Percentiles rank a stretch among this genome's conserved stretches.
Evolutionary conservation across 2,888 invertebrate species (phyloP).

Genomic region (Trissolcus japonicus): DNA sequence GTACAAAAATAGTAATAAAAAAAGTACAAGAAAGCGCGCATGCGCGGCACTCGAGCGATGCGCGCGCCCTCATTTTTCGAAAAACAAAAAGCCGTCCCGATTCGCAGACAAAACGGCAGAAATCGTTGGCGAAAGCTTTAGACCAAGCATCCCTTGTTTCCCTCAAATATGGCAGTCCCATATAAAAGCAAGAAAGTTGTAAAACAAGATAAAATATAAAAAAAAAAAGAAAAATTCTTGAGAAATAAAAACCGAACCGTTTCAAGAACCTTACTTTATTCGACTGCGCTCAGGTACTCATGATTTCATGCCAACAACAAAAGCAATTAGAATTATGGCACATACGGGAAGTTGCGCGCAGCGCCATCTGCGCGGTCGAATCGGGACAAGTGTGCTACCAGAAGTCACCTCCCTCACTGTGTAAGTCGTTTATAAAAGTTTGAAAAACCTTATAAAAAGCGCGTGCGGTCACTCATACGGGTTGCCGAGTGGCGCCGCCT

Average conservation of each 20-base stretch:
- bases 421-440: slow-evolving; percentile 8
- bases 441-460: slow-evolving; percentile 35
- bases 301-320: slow-evolving; percentile 39
- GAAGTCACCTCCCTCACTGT: slow-evolving; percentile 5
- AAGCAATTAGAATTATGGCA: slow-evolving; percentile 44
- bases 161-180: slow-evolving; percentile 12
- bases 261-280: background rate
- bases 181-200: slow-evolving; percentile 10
- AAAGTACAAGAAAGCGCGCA: slow-evolving; percentile 4
- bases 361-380: slow-evolving; percentile 36
- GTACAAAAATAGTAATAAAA: slow-evolving; percentile 1
- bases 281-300: slow-evolving; percentile 39
- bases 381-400: slow-evolving; percentile 23
- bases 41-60: slow-evolving; percentile 5
- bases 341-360: slow-evolving; percentile 46
- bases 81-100: slow-evolving; percentile 24
- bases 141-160: slow-evolving; percentile 12
- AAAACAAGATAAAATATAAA: background rate
- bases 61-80: background rate
- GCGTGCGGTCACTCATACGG: background rate
- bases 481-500: background rate
- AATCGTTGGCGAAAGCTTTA: slow-evolving; percentile 23
- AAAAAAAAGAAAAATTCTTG: background rate
- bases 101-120: slow-evolving; percentile 18
- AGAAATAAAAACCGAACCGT: background rate